These are phyloP conservation scores for Teleiodes luculella DNA, from an alignment of 2,888 invertebrate species.

Conservation along the genomic window DNA sequence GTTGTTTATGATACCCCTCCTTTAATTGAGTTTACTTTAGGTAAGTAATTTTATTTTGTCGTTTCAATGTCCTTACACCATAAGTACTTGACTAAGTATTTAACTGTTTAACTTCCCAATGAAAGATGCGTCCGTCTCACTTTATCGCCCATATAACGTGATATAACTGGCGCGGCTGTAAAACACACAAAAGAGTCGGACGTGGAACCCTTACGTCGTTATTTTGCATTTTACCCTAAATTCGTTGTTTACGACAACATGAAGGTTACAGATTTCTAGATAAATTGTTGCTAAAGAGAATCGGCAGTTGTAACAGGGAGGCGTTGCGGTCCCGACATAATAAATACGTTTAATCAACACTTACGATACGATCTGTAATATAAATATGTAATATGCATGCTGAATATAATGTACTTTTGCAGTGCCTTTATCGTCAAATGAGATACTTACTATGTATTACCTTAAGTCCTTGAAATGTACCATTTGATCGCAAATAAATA, in stretches of 20 bases:
- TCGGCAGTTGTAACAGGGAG: background rate
- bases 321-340: background rate
- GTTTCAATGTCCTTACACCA: background rate
- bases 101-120: constrained; percentile 16
- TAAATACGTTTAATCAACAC: too few relatives aligned
- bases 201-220: constrained; percentile 25
- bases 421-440: too few relatives aligned
- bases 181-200: constrained; percentile 37
- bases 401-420: too few relatives aligned
- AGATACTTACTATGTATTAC: too few relatives aligned
- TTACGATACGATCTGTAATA: too few relatives aligned
- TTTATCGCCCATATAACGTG: constrained; percentile 64
- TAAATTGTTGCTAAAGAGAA: background rate
- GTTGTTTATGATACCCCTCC: too few relatives aligned
- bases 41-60: too few relatives aligned
- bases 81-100: constrained; percentile 9
- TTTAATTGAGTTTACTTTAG: too few relatives aligned
- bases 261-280: background rate
- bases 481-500: too few relatives aligned
- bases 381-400: too few relatives aligned
- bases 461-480: too few relatives aligned
- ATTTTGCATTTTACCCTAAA: constrained; percentile 32
- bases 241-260: constrained; percentile 1
- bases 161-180: constrained; percentile 46
- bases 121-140: constrained; percentile 38